Conservation (phyloP, 2,113 vertebrate genomes). For the Oryzias javanicus region DNA sequence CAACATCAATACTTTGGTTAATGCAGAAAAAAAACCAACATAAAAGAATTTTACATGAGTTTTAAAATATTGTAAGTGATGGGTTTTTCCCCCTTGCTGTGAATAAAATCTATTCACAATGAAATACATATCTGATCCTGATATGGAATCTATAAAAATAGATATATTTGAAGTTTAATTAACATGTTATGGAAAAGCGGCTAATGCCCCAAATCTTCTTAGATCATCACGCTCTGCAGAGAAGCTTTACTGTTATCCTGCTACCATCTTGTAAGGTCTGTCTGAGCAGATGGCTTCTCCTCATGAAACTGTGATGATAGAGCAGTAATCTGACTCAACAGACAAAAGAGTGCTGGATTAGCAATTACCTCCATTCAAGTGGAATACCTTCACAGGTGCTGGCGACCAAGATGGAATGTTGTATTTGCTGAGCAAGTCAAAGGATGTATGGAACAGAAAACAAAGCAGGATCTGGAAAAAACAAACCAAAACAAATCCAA, state of each 20-base stretch:
- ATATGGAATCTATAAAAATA: no score
- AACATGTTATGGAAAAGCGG: no score
- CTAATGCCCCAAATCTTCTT: background rate
- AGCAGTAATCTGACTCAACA: slow-evolving; percentile 59
- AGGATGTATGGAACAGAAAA: background rate
- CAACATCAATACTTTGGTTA: no score
- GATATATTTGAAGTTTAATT: no score
- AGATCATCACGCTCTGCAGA: slow-evolving; percentile 10
- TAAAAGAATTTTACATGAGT: no score
- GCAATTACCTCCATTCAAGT: slow-evolving; percentile 56
- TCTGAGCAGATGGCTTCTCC: slow-evolving; percentile 65
- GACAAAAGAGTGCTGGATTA: slow-evolving; percentile 59
- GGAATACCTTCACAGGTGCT: slow-evolving; percentile 56
- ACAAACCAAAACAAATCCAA: slow-evolving; percentile 2
- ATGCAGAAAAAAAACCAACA: no score
- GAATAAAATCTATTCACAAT: no score
- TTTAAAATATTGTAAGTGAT: no score
- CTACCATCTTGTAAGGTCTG: slow-evolving; percentile 54
- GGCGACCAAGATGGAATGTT: slow-evolving; percentile 22
- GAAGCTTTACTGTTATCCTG: slow-evolving; percentile 29
- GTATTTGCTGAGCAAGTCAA: slow-evolving; percentile 11
- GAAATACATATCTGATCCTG: no score
- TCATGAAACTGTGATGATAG: slow-evolving; percentile 56
- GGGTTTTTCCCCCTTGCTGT: no score
- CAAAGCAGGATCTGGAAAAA: background rate